Percentiles rank a stretch among this genome's conserved stretches.
These are phyloP conservation scores for Halcyon chelicuti DNA, from an alignment of 2,797 vertebrate species.

Conservation along the genomic window DNA sequence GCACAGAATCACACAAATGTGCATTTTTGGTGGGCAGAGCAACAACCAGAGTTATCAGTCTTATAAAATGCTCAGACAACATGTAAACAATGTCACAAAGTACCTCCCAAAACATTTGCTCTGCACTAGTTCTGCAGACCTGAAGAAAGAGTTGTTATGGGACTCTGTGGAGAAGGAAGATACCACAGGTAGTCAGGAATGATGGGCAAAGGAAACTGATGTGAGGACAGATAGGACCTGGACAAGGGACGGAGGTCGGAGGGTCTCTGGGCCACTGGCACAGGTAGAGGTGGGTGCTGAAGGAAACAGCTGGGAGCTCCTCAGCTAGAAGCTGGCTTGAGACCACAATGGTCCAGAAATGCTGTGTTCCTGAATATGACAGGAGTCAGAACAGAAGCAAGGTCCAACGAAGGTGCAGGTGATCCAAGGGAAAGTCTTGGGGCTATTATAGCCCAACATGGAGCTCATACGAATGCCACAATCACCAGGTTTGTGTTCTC, in stretches of 20 bases:
- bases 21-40: neutral
- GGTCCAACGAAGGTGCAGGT: neutral
- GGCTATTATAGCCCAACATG: rapidly evolving
- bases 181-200: neutral
- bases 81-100: neutral
- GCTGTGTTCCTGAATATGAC: neutral
- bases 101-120: neutral
- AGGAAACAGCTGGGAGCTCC: neutral
- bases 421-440: neutral
- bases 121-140: neutral
- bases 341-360: rapidly evolving
- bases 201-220: neutral
- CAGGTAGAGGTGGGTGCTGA: neutral
- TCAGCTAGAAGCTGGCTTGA: neutral
- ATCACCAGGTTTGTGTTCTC: neutral
- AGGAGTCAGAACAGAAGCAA: neutral
- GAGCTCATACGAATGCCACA: neutral
- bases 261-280: rapidly evolving
- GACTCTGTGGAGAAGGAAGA: neutral
- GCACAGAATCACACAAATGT: neutral
- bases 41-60: neutral
- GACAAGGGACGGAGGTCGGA: neutral
- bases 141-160: neutral
- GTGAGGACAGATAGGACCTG: rapidly evolving
- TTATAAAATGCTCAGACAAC: neutral